Evolutionary conservation across 37 sponge, comb jelly and placozoan genomes (phyloP), one percentile per base, ranked within the genome.

Genomic region (Hormiphora californensis): DNA sequence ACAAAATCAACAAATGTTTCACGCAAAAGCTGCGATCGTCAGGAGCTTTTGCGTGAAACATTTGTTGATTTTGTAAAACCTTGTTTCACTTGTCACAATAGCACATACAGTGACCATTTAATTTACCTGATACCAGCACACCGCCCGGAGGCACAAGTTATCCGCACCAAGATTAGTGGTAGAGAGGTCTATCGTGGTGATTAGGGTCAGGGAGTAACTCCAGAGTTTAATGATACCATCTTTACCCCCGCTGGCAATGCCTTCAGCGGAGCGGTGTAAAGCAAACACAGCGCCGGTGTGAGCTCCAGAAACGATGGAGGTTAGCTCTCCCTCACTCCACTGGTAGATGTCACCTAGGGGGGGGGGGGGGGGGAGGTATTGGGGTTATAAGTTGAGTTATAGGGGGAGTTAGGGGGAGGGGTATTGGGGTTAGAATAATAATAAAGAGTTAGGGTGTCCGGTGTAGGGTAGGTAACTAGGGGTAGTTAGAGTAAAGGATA

Each of bases 191-290:
- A 95, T 86, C 9, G 35, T 49, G 0, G 94, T 89, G 51, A 92
- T 87, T 12, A 88, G 91, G n/a, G 86, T 85, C 73, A 95, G 92
- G 39, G 88, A 69, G 17, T 28, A 65, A 85, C 91, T 90, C 96
- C 96, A 95, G 32, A 95, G 73, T 39, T 89, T 32, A n/a, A 95
- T 91, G 35, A 88, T 87, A 33, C 96, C 96, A 40, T 95, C 96
- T 30, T 81, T 63, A 19, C 91, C 89, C n/a, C 92, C 96, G 25
- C 87, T 92, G 22, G 91, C 92, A 91, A 88, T 93, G 7, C 96
- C 96, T 28, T 93, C 96, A 23, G 35, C 88, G 57, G 37, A 69
- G 34, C 43, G 31, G 43, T 90, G 61, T 21, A 95, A 85, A 21
- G 89, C 65, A 67, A 92, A 90, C 22, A 95, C 86, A 5, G 94